Base-by-base conservation (phyloP, 2,113 vertebrate genomes). In the Austrofundulus limnaeus region DNA sequence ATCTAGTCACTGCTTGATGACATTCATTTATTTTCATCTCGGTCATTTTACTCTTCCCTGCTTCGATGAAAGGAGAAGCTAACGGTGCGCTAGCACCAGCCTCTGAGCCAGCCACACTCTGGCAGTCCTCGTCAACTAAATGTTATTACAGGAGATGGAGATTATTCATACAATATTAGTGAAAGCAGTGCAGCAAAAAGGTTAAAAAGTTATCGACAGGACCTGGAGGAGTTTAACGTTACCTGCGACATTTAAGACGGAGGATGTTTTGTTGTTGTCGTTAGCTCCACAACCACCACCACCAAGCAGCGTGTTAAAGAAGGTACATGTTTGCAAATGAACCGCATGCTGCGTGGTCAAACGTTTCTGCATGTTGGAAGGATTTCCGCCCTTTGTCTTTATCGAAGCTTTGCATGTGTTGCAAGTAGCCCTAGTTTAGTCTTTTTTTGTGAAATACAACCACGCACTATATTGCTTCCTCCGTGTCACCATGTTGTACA, bases 331-430 rank as follows among this genome's bases (percentile, higher is more conserved):
- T 1, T 31, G 25, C 11, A 52, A 17, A 51, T 10, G 12, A 52
- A 52, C n/a, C 31, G 7, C 16, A 34, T 52, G 50, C 24, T 51
- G 15, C 17, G 15, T 34, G 17, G 25, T 52, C 17, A n/a, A 34
- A 52, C 19, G 50, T 45, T 64, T n/a, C 25, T 23, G 42, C 10
- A 43, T n/a, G 52, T 57, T 41, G 19, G 37, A 23, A 19, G 20
- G 38, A 50, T 39, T 49, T 25, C 16, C 59, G n/a, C 19, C n/a
- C 42, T 16, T 60, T 67, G 45, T 66, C 8, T 7, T 48, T 41
- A 47, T 60, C n/a, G 34, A 48, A 21, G 9, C 57, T 60, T 19
- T 47, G 14, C 19, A 48, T 11, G 9, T 60, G 25, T 46, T 47
- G 19, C 25, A 37, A 17, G 25, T 61, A 19, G 10, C 58, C 25